These are phyloP conservation scores for Varroa destructor DNA, from an alignment of 1,140 invertebrate genomes.

Conservation along the genomic window DNA sequence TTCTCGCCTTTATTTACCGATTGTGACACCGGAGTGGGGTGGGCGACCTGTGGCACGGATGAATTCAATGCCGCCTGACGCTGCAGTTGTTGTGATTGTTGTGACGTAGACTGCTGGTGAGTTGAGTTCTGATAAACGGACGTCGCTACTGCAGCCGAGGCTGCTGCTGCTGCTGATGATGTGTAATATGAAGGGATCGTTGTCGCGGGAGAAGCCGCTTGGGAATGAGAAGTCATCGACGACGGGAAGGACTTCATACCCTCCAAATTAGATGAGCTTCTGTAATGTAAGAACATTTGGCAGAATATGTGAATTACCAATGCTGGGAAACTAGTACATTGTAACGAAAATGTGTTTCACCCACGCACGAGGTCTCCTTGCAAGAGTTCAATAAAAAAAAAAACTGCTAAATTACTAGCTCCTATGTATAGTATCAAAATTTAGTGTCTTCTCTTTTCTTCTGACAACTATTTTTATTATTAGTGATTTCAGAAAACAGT, in stretches of 20 bases:
- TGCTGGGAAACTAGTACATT: no score
- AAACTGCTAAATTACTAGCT: not conserved
- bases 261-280: conserved; percentile 28
- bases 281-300: not conserved
- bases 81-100: not conserved
- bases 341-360: no score
- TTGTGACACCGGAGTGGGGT: not conserved
- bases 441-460: no score
- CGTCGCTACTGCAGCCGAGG: not conserved
- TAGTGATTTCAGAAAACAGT: no score
- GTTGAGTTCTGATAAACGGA: no score
- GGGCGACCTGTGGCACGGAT: conserved; percentile 10
- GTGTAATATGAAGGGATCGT: conserved; percentile 11
- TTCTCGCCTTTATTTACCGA: not conserved
- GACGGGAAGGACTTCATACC: conserved; percentile 34
- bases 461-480: no score
- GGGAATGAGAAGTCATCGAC: conserved; percentile 29
- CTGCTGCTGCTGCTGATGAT: conserved; percentile 2
- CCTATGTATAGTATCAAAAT: no score
- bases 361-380: no score
- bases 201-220: not conserved
- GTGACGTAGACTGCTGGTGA: no score
- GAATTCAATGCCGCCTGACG: not conserved
- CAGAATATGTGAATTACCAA: no score
- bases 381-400: not conserved